Evolutionary conservation across 35 echinoderm and acorn worm genomes (phyloP), one percentile per base, ranked within the genome.

Genomic region (Apostichopus parvimensis): DNA sequence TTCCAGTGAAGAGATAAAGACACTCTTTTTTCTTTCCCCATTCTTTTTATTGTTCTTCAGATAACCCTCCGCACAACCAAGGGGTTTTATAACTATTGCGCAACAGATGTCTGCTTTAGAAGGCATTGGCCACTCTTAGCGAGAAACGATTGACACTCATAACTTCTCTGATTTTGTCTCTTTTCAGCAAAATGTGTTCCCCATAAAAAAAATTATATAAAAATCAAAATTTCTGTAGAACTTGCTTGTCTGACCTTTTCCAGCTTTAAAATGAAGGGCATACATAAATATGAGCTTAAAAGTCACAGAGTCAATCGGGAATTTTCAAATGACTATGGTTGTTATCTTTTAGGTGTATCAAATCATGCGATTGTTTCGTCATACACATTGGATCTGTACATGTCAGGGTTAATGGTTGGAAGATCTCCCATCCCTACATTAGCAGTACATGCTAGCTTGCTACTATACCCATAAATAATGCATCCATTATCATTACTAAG

Each of bases 1-100:
- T 84, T 59, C 53, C 80, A 83, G 57, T 22, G 57, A 58, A 21
- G 20, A 58, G 13, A 58, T 54, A 59, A 54, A 20, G 18, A 60
- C 28, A 5, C 23, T 17, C 23, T n/a, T 59, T 82, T 82, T 82
- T 57, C 56, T 82, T 20, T 82, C 52, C 56, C 56, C 79, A 2
- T 57, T 57, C 56, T 82, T 82, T 82, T 53, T 82, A 56, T 53
- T 82, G 17, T 82, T 57, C 79, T 57, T 82, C 79, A 82, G 79
- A 82, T 82, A 82, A 84, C 6, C 81, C 57, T 23, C 81, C 12
- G 7, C 71, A 75, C 71, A 75, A 75, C 71, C 71, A 75, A 84
- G 81, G 81, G 81, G 81, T 84, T 84, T 84, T 84, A 11, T 84
- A 84, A 59, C 81, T 55, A 84, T 55, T 84, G 81, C 54, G 28